Evolutionary conservation across 23 tunicate species (phyloP), one percentile per base, ranked within the genome.

Genomic region (Clavelina lepadiformis): DNA sequence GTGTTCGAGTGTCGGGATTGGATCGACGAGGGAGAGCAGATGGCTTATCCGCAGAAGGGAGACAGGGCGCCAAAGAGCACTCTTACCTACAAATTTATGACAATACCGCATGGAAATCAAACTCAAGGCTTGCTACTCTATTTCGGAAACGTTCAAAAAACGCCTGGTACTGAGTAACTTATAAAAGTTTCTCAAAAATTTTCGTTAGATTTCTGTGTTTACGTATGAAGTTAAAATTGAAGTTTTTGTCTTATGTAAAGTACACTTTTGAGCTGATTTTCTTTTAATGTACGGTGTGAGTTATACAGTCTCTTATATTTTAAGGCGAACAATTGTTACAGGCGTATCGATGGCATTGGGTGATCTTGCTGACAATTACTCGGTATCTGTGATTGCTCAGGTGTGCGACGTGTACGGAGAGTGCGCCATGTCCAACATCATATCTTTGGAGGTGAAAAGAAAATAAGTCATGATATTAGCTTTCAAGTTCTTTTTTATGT

Each of bases 331-430:
- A 41, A 41, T 49, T 7, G 33, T 65, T 51, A 6, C 38, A 88
- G 93, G 93, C 13, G 54, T 93, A 5, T 78, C 98, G 4, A 79
- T 93, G 94, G 87, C 98, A 11, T 51, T 93, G 63, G 98, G 98
- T 3, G 86, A 93, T 33, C 75, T 74, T 41, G 74, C 50, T 2
- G 63, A 68, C 56, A 61, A 83, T 37, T 93, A 46, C 36, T 59
- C 77, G 0, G 98, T 93, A 1, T 51, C 69, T 26, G 82, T 85
- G 0, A 69, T 74, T 2, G 98, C 94, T 0, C 94, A 93, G 62
- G 77, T 93, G 41, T 93, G 98, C 35, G 98, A 93, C 38, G 54
- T 61, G 51, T 93, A 72, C 56, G 98, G 98, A 0, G 98, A 93
- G 55, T 93, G 98, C 51, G 98, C 86, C 8, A 61, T 61, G 19